A percentile compares a stretch with the other conserved stretches of the same genome.
Conservation (phyloP, 2,888 invertebrate species). For the Drosophila helvetica region DNA sequence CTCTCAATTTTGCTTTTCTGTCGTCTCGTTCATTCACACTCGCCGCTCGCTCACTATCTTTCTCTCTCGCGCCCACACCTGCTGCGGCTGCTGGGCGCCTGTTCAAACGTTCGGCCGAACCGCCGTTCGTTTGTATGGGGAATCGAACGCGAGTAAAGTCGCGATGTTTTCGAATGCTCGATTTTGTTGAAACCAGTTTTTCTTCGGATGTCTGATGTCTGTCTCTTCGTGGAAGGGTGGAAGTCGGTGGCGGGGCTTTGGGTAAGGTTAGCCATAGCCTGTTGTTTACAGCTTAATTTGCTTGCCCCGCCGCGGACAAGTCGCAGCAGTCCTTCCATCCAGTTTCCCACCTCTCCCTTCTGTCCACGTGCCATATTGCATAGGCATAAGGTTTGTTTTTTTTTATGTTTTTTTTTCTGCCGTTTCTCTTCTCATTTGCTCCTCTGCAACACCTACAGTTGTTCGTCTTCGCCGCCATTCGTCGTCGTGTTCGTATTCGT, state of each 20-base stretch:
- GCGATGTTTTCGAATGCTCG: slow-evolving; percentile 44
- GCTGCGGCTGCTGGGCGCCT: slow-evolving; percentile 61
- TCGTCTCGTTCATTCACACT: slow-evolving; percentile 45
- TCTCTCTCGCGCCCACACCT: slow-evolving; percentile 27
- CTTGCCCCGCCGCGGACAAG: slow-evolving; percentile 30
- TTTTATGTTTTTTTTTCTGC: slow-evolving; percentile 14
- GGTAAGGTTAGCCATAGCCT: slow-evolving; percentile 45
- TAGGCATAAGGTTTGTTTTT: slow-evolving; percentile 51
- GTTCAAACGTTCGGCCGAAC: slow-evolving; percentile 75
- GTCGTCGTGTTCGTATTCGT: slow-evolving; percentile 15
- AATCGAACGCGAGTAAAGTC: slow-evolving; percentile 66
- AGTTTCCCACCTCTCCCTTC: slow-evolving; percentile 16
- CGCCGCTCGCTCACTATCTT: slow-evolving; percentile 35
- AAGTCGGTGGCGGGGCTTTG: slow-evolving; percentile 2
- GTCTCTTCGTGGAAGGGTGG: background rate
- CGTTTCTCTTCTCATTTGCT: slow-evolving; percentile 59
- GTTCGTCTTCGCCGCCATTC: slow-evolving; percentile 10
- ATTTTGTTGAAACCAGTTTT: slow-evolving; percentile 9
- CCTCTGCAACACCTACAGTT: slow-evolving; percentile 43
- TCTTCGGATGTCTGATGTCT: background rate
- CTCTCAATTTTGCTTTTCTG: slow-evolving; percentile 34
- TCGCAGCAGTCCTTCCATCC: slow-evolving; percentile 6
- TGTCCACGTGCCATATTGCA: slow-evolving; percentile 72
- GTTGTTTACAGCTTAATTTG: slow-evolving; percentile 77
- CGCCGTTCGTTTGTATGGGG: slow-evolving; percentile 76